Evolutionary conservation across 1,140 invertebrate genomes (phyloP), one percentile per base, ranked within the genome.

Genomic region (Ooceraea biroi): DNA sequence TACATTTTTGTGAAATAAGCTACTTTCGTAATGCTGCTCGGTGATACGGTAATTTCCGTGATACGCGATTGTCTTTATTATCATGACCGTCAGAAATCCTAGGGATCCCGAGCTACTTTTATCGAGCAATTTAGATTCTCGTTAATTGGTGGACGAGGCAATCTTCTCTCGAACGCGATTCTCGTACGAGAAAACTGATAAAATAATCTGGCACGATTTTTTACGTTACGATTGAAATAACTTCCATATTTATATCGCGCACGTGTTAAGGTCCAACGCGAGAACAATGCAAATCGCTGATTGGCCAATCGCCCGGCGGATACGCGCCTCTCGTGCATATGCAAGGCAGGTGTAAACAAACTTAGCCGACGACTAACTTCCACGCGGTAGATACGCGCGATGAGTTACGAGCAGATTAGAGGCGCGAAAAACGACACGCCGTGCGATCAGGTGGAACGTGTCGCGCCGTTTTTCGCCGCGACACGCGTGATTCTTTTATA

Each of bases 321-420:
- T 30, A 50, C n/a, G 19, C 25, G 19, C 10, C 17, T 8, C 12
- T 41, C 44, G 25, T 48, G 78, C 10, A 72, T 50, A 63, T 41
- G 30, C 74, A 17, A 83, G 44, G 4, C 30, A 61, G 58, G 41
- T 65, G 41, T 46, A 83, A 80, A 84, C 50, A 60, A 68, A 50
- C 48, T 58, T 66, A 36, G 55, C 36, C 25, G 12, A 12, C 7
- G 4, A 17, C 36, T 46, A 30, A 66, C 36, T 14, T 50, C n/a
- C 58, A 27, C 19, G 46, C 19, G n/a, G n/a, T n/a, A 61, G 74
- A 84, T 80, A 84, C 22, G 46, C 46, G 65, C 52, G 83, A 58
- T n/a, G 57, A 73, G 14, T 84, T 84, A 68, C 41, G 44, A 58
- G 25, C 17, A 61, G 83, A 84, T 80, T 80, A 61, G 41, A 80